Base-by-base conservation (phyloP, 2,113 vertebrate species). In the Chaetodon trifascialis region DNA sequence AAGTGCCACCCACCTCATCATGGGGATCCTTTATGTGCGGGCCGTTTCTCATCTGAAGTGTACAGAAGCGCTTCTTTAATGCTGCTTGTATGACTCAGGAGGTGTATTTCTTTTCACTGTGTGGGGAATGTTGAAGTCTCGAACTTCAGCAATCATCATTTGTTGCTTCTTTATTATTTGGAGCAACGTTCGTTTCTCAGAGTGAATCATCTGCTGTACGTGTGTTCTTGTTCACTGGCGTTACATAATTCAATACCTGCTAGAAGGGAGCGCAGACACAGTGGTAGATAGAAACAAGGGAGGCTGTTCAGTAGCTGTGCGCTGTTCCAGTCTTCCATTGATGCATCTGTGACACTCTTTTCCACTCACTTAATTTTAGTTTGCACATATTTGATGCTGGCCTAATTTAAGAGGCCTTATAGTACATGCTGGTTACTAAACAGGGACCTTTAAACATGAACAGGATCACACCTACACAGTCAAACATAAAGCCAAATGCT, bases 231-330 rank as follows among this genome's bases (percentile, higher is more conserved):
- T 70, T 69, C 25, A n/a, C 66, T 62, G 62, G 17, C 7, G 80
- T 92, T 90, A 87, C 17, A 7, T 88, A 90, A 89, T 19, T n/a
- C 42, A 58, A 17, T 85, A 87, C 60, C 80, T 65, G 73, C 54
- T 21, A 38, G 60, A 63, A 14, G 59, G 19, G 62, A 21, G 25
- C 4, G 34, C 6, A 60, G 73, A 49, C 19, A 51, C 62, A 69
- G 54, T 14, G 16, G 7, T 10, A 4, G 47, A 21, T 69, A 11
- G 65, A 16, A 78, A 59, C 72, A 67, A 60, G 11, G 25, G 6
- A 59, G 40, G 16, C 49, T 17, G 16, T 10, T 11, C 36, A 47
- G 44, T 30, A 40, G 23, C 54, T 25, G 21, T 42, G 17, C 0
- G 1, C 49, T 4, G 30, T 25, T 11, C 23, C 25, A 11, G 12